Base-by-base conservation (phyloP, 2,797 vertebrate species). In the Bovichtus diacanthus region DNA sequence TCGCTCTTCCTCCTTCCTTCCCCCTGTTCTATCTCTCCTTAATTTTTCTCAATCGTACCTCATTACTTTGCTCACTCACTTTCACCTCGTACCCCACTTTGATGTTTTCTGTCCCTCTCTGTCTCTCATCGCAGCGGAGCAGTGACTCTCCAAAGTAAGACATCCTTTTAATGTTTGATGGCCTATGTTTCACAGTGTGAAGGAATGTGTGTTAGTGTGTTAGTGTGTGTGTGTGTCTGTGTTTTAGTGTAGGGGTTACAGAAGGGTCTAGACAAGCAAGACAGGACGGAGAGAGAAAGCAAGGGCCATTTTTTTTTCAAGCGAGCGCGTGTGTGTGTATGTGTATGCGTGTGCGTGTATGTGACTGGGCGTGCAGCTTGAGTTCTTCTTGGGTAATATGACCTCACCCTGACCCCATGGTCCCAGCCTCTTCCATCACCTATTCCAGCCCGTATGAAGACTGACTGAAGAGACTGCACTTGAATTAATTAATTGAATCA, bases 51-150 rank as follows among this genome's bases (percentile, higher is more conserved):
- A 85, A 87, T 90, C 82, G 87, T 87, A 91, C 90, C 89, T 92
- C 90, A 90, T 92, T 90, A 90, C 78, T 90, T 91, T 66, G 64
- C 73, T 82, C 83, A 19, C 84, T 90, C 87, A 91, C 89, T 90
- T 90, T 92, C 88, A 90, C 91, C 90, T 90, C 82, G 25, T 49
- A 12, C 21, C 70, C 74, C 29, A 70, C 88, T 93, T 91, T 94
- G 90, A 92, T 90, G 84, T 88, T 58, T n/a, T 21, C 67, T 76
- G 25, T 78, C 79, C 59, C 70, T 71, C 74, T 74, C 73, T 23
- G 72, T 89, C 82, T 90, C 66, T 90, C 80, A 81, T 83, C 67
- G 36, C 74, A 61, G 72, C 74, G 2, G 60, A 83, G 83, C 55
- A 5, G 73, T 47, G 73, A 71, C 82, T 80, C 76, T 81, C 85